These are phyloP conservation scores for Scarus forsteni DNA, from an alignment of 2,797 vertebrate genomes.

Conservation along the genomic window DNA sequence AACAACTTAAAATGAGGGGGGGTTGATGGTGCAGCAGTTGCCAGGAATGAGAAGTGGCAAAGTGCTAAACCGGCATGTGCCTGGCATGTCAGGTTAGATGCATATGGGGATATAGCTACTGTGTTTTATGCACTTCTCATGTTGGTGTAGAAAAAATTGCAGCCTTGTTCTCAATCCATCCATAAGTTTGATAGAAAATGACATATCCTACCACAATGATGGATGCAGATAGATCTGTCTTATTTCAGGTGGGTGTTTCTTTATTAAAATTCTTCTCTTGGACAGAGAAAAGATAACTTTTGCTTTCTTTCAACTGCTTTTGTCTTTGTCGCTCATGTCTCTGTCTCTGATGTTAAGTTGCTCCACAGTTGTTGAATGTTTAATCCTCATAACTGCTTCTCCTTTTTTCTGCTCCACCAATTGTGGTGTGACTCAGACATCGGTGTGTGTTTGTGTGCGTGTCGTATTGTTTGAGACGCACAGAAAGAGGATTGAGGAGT, in stretches of 20 bases:
- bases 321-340: neutral
- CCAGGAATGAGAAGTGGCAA: no score
- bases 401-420: constrained; percentile 34
- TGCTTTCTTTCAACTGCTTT: neutral
- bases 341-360: neutral
- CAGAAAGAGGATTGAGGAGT: constrained; percentile 7
- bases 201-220: no score
- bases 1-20: no score
- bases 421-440: constrained; percentile 48
- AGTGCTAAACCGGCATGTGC: no score
- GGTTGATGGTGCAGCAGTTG: no score
- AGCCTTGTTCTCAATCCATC: no score
- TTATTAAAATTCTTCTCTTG: neutral
- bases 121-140: no score
- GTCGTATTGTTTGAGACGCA: constrained; percentile 16
- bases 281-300: neutral
- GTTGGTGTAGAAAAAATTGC: no score
- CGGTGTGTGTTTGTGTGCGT: constrained; percentile 21
- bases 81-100: no score
- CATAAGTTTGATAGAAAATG: no score
- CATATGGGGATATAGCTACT: no score
- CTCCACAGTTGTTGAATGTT: constrained; percentile 34
- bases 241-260: neutral
- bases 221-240: no score
- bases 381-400: constrained; percentile 26